Base-by-base conservation (phyloP, 2,797 vertebrate species). In the Capromys pilorides region DNA sequence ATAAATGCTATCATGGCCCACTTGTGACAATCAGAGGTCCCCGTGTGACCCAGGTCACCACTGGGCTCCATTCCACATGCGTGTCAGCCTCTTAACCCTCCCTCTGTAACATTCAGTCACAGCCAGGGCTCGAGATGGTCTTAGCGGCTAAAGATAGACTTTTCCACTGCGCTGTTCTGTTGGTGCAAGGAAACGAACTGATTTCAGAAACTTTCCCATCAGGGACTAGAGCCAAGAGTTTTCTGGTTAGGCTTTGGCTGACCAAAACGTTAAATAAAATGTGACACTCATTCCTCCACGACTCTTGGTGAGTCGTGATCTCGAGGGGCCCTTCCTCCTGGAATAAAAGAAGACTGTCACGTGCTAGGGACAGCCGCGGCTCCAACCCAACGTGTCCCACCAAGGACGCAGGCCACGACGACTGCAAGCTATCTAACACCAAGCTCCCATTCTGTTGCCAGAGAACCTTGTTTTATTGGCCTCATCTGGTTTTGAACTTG, bases 191-290 rank as follows among this genome's bases (percentile, higher is more conserved):
- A 97, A 91, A 94, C 28, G 12, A 91, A 95, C 78, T 16, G 36
- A 94, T 61, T 94, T 96, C 93, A 81, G 41, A 91, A 94, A 41
- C 4, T 86, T 94, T 96, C 88, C 90, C 79, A 93, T 82, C 64
- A 69, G 73, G 18, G 33, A 85, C 71, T 85, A 84, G 97, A 95
- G 91, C 57, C 94, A 94, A 88, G 54, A 84, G 61, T 67, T 90
- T 94, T 94, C 89, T 96, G 73, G 66, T 89, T 96, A 87, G 95
- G 95, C 22, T 81, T 95, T 31, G 95, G 75, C 62, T 95, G 88
- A 92, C 18, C 19, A 94, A 94, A 94, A 92, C 59, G 41, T 62
- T n/a, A 87, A 96, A 36, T 81, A 33, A 95, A 95, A 85, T 31
- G 21, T 31, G 94, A 83, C 61, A 36, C 54, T 95, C 54, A 33